Conservation (phyloP, 2,113 vertebrate species). For the Syrmaticus mikado region DNA sequence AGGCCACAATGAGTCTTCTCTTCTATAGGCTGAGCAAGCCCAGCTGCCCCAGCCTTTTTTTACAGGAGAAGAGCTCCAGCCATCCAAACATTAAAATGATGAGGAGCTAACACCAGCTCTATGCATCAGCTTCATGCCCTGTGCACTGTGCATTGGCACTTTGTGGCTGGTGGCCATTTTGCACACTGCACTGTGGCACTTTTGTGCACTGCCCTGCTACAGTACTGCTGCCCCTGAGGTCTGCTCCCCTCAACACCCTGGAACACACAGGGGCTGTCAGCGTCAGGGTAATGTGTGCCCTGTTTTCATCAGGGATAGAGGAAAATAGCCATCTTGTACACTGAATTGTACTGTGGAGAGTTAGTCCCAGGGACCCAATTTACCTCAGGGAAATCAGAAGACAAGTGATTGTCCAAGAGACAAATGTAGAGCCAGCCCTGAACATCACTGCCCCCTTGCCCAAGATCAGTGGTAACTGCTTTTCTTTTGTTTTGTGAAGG, state of each 20-base stretch:
- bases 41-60: no score
- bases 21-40: no score
- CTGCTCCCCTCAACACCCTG: not conserved
- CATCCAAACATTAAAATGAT: not conserved
- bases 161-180: not conserved
- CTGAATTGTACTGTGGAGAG: not conserved
- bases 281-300: not conserved
- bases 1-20: no score
- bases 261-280: not conserved
- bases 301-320: not conserved
- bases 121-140: not conserved
- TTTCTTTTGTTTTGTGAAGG: constrained; percentile 31
- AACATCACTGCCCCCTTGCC: not conserved
- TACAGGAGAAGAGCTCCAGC: no score
- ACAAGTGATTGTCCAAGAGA: not conserved
- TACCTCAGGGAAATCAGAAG: not conserved
- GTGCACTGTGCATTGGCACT: not conserved
- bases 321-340: not conserved
- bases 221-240: not conserved
- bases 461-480: not conserved
- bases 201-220: not conserved
- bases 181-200: not conserved
- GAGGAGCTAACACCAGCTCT: not conserved
- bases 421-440: not conserved
- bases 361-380: not conserved